Evolutionary conservation across 2,797 vertebrate genomes (phyloP), one percentile per base, ranked within the genome.

Genomic region (Manis javanica): DNA sequence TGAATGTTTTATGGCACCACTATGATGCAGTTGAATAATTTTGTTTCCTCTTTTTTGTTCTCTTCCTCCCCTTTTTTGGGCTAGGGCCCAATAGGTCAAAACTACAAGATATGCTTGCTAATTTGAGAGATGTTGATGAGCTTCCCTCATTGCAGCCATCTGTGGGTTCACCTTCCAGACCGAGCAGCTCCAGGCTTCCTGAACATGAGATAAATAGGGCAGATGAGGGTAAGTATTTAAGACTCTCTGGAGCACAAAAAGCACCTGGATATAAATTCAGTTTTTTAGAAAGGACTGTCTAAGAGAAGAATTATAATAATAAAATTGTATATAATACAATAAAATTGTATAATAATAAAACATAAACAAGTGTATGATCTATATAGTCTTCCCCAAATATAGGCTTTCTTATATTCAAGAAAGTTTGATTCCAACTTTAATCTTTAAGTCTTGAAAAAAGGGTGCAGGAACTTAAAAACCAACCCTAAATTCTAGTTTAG

Each of bases 61-160:
- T 83, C 15, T n/a, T 4, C 37, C 64, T 8, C 16, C 0, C 29
- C 31, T 95, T 93, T 96, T 96, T 94, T 97, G 98, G 97, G 96
- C 97, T 98, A 99, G 99, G 99, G 97, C 99, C 99, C 83, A 99
- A 99, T 98, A 99, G 99, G 98, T 99, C 99, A 97, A 99, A 99
- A 98, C 99, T 99, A 78, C 99, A 99, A 99, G 99, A 99, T 98
- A 99, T 99, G 99, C 98, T 99, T 99, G 99, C 99, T 97, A 99
- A 99, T 98, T 99, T 99, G 98, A 99, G 99, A 98, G 99, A 99
- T 87, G 99, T 99, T 26, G 99, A 99, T 98, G 99, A 99, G 96
- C 98, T 99, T 96, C 99, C 99, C 95, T 99, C 99, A 96, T 98
- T 99, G 98, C 99, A 99, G 98, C 99, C 99, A n/a, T 99, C 99